phyloP scores from a whole-genome alignment of 2,113 vertebrate species.

The Ranitomeya variabilis region DNA sequence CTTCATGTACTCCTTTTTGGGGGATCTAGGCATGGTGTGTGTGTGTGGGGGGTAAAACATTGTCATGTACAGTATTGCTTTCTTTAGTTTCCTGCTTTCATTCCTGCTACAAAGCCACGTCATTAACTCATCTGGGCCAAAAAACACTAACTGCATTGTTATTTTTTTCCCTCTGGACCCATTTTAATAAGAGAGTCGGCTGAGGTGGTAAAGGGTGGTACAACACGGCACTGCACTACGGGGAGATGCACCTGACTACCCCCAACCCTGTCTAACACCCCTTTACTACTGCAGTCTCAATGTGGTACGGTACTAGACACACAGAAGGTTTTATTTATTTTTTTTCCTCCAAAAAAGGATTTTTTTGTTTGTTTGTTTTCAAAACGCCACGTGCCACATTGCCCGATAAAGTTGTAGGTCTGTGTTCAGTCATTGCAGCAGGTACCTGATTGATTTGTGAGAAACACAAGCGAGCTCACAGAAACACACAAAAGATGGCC shows the following conservation, averaged over 20 bases:
- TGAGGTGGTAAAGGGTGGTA: constrained; percentile 16
- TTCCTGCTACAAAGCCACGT: constrained; percentile 81
- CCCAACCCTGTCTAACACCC: constrained; percentile 65
- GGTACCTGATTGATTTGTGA: constrained; percentile 86
- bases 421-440: constrained; percentile 78
- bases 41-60: constrained; percentile 75
- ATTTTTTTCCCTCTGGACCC: neutral
- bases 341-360: neutral
- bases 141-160: neutral
- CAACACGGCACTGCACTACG: neutral
- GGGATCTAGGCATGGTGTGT: constrained; percentile 76
- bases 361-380: constrained; percentile 53
- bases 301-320: constrained; percentile 51
- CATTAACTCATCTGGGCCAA: constrained; percentile 68
- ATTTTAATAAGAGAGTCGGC: neutral
- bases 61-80: constrained; percentile 85
- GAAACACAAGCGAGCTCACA: constrained; percentile 73
- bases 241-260: neutral
- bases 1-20: constrained; percentile 79
- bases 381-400: constrained; percentile 86
- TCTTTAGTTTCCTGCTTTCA: constrained; percentile 77
- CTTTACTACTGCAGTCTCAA: constrained; percentile 67
- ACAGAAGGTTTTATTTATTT: constrained; percentile 17
- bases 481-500: constrained; percentile 63
- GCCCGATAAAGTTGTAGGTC: constrained; percentile 76